Conservation (phyloP, 1,140 invertebrate species). For the Cheumatopsyche charites region DNA sequence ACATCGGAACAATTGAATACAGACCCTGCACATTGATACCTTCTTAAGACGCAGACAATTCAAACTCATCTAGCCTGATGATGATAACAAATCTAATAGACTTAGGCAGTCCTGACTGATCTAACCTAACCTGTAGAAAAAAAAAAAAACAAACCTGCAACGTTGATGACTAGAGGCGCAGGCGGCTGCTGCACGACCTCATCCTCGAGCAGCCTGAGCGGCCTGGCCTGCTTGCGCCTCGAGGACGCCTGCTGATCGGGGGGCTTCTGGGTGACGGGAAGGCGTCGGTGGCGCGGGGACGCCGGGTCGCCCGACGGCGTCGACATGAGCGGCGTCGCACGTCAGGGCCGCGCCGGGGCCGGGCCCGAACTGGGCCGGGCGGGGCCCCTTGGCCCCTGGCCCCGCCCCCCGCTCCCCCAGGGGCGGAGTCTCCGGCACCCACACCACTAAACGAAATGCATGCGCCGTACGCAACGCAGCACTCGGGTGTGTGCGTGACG, state of each 20-base stretch:
- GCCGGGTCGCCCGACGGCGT: conserved; percentile 2
- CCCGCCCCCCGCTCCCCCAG: conserved; percentile 13
- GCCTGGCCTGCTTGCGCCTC: conserved; percentile 67
- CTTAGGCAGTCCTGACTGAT: too few relatives aligned
- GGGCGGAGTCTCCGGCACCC: neutral
- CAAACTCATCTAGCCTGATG: too few relatives aligned
- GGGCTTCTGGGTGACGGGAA: conserved; percentile 13
- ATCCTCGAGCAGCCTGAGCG: conserved; percentile 63
- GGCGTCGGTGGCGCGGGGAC: conserved; percentile 17
- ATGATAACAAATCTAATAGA: too few relatives aligned
- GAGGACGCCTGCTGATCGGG: conserved; percentile 58
- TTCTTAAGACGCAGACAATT: too few relatives aligned
- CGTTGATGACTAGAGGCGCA: neutral
- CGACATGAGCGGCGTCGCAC: conserved; percentile 13
- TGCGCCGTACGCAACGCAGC: neutral
- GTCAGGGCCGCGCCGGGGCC: conserved; percentile 24
- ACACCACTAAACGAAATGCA: too few relatives aligned
- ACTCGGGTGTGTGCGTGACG: neutral
- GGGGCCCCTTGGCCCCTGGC: neutral
- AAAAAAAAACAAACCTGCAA: too few relatives aligned
- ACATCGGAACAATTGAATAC: too few relatives aligned
- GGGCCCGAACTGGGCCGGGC: conserved; percentile 23
- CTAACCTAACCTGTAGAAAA: too few relatives aligned
- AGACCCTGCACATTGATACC: too few relatives aligned
- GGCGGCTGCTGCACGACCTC: conserved; percentile 47